phyloP scores from a whole-genome alignment of 1,140 invertebrate genomes.

The Drosophila ercepeae region DNA sequence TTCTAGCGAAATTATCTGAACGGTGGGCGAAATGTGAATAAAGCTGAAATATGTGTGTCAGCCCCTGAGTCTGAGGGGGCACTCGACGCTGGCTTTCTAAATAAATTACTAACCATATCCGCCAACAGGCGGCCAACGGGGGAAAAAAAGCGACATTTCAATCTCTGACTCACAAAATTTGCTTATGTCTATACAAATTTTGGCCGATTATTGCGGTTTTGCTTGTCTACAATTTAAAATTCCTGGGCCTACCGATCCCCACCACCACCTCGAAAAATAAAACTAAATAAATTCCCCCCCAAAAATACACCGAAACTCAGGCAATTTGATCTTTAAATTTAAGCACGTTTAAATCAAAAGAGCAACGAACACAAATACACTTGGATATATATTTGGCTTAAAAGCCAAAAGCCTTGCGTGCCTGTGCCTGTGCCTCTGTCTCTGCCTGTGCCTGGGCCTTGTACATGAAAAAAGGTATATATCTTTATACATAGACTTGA shows the following conservation, averaged over 20 bases:
- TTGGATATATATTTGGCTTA: constrained; percentile 37
- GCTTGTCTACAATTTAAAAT: constrained; percentile 67
- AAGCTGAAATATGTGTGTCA: constrained; percentile 49
- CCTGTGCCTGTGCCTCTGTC: constrained; percentile 13
- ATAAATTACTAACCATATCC: constrained; percentile 67
- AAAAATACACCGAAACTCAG: constrained; percentile 33
- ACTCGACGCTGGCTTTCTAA: constrained; percentile 43
- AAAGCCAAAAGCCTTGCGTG: constrained; percentile 54
- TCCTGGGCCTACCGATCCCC: constrained; percentile 52
- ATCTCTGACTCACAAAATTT: constrained; percentile 58
- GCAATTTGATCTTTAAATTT: constrained; percentile 82
- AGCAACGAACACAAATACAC: constrained; percentile 55
- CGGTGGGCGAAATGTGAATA: constrained; percentile 44
- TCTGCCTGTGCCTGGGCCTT: constrained; percentile 19
- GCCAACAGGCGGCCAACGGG: constrained; percentile 26
- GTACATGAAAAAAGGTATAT: constrained; percentile 43
- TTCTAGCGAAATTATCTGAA: constrained; percentile 43
- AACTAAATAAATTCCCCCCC: constrained; percentile 15
- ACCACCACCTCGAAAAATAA: constrained; percentile 16
- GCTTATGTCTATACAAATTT: constrained; percentile 2
- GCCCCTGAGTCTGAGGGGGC: constrained; percentile 33
- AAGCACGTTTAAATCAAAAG: constrained; percentile 81
- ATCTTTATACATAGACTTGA: constrained; percentile 44
- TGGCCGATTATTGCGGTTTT: constrained; percentile 55
- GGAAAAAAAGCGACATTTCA: constrained; percentile 47